Conservation (phyloP, 1,140 invertebrate species). For the Heliconius himera region DNA sequence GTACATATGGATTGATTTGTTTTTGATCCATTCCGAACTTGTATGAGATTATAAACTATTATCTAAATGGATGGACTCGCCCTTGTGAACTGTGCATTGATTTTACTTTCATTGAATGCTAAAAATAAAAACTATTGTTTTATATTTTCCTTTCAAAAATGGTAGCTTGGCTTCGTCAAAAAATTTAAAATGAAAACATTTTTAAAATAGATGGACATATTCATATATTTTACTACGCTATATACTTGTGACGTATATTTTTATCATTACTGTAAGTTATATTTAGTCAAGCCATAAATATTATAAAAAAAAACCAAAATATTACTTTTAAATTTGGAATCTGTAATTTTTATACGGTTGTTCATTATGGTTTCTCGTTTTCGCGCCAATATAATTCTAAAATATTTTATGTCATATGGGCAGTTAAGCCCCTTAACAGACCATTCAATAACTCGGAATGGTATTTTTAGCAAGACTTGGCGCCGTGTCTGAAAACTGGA, state of each 20-base stretch:
- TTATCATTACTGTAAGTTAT: no score
- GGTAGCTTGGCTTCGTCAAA: not conserved
- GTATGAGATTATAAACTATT: slow-evolving; percentile 11
- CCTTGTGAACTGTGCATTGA: slow-evolving; percentile 8
- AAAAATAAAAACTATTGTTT: not conserved
- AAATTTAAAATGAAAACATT: not conserved
- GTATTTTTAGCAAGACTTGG: no score
- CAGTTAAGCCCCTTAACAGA: no score
- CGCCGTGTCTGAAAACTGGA: no score
- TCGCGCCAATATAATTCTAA: no score
- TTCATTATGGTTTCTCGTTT: no score
- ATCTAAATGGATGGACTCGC: slow-evolving; percentile 12
- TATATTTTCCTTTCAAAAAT: not conserved
- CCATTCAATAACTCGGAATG: no score
- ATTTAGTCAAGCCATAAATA: no score
- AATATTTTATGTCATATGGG: no score
- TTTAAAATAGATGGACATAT: not conserved
- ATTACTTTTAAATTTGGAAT: no score
- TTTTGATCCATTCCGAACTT: not conserved
- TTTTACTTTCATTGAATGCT: not conserved
- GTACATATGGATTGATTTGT: not conserved
- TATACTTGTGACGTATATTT: not conserved
- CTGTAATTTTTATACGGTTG: no score
- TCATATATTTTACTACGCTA: not conserved
- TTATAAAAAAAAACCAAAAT: no score